Percentiles rank a stretch among this genome's conserved stretches.
Evolutionary conservation across 2,797 vertebrate species (phyloP).

Genomic region (Euthynnus affinis): DNA sequence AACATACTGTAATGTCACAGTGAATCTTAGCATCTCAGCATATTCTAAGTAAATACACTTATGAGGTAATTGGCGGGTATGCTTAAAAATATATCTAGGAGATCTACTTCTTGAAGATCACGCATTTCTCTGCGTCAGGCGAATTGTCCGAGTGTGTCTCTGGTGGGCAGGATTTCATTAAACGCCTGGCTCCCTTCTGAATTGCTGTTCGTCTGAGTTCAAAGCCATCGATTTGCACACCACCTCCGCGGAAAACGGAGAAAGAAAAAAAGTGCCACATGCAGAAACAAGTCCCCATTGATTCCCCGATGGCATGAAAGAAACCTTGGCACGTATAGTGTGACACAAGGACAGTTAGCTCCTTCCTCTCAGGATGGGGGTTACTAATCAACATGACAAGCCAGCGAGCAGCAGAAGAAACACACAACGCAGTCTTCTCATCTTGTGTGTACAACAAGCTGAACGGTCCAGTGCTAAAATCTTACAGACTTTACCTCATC

Average conservation of each 20-base stretch:
- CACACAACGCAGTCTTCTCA: slow-evolving; percentile 14
- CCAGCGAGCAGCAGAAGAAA: slow-evolving; percentile 34
- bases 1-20: slow-evolving; percentile 24
- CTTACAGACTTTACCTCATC: slow-evolving; percentile 41
- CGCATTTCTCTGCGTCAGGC: slow-evolving; percentile 50
- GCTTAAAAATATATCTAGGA: slow-evolving; percentile 29
- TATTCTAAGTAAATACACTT: slow-evolving; percentile 47
- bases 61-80: slow-evolving; percentile 23
- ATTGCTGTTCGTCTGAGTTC: slow-evolving; percentile 67
- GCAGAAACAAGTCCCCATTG: slow-evolving; percentile 68
- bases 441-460: slow-evolving; percentile 18
- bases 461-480: slow-evolving; percentile 23
- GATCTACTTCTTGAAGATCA: slow-evolving; percentile 48
- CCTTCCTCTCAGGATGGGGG: slow-evolving; percentile 55
- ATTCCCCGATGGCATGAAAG: slow-evolving; percentile 66
- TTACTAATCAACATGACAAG: slow-evolving; percentile 70
- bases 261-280: slow-evolving; percentile 55
- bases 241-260: slow-evolving; percentile 60
- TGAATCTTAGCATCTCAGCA: slow-evolving; percentile 39
- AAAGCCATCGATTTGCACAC: slow-evolving; percentile 76
- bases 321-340: slow-evolving; percentile 50
- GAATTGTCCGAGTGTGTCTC: slow-evolving; percentile 46
- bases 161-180: slow-evolving; percentile 68
- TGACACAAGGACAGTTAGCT: slow-evolving; percentile 60
- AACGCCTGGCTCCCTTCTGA: slow-evolving; percentile 64